Base-by-base conservation (phyloP, 2,797 vertebrate species). In the Alauda arvensis region DNA sequence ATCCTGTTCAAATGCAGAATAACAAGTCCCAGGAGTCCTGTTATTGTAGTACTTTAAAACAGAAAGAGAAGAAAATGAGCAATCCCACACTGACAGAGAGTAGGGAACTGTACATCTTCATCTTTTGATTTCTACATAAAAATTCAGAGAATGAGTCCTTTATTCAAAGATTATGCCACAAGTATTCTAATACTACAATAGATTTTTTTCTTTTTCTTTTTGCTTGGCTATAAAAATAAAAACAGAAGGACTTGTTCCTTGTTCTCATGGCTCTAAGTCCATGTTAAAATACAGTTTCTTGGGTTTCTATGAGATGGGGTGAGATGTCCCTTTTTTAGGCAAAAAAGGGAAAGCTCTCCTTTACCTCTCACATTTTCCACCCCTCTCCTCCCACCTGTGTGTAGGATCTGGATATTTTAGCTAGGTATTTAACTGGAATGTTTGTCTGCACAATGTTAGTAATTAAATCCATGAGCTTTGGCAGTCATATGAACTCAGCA, bases 401-500 rank as follows among this genome's bases (percentile, higher is more conserved):
- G 56, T 43, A 93, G 66, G 88, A 91, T 66, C 65, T 80, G 53
- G 39, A 29, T 66, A 71, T 83, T 93, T 90, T 95, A 95, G 69
- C 42, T 72, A 93, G 37, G 52, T 61, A 81, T 87, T 93, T 93
- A 92, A 87, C 16, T 70, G 77, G 88, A 94, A 93, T 70, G 80
- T 82, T 93, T 87, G 66, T 66, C 93, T 91, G 77, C 77, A 91
- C 83, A 80, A 53, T 83, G 89, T 93, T 84, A 87, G 52, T 78
- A 88, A 90, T 90, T 80, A 94, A 93, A 91, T 87, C 95, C 94
- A 93, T 86, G 92, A 94, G 82, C 91, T 91, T 72, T 90, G 70
- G 80, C 71, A 81, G 88, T 72, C 82, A 34, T 80, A 79, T 90
- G 92, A 96, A 93, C 87, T 94, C 93, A 92, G 94, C 95, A 89